phyloP scores from a whole-genome alignment of 2,113 vertebrate genomes.

The Seriola aureovittata region DNA sequence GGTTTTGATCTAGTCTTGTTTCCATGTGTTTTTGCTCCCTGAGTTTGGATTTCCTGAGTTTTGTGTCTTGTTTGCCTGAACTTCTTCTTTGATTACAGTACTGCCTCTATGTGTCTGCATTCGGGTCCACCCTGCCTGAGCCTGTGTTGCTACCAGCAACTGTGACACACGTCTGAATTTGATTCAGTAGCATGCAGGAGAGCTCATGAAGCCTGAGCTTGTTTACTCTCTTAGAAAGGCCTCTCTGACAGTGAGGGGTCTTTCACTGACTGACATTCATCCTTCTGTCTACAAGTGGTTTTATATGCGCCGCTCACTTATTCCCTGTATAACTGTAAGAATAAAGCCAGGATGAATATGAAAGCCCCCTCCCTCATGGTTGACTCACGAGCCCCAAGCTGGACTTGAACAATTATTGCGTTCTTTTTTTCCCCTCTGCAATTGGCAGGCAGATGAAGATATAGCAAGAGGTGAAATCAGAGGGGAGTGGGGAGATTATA shows the following conservation, averaged over 20 bases:
- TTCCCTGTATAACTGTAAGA: constrained; percentile 59
- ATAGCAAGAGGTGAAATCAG: no score
- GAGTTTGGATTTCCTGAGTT: no score
- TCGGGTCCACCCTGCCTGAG: no score
- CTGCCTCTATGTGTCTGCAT: no score
- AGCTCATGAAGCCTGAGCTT: constrained; percentile 22
- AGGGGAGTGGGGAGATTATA: not conserved
- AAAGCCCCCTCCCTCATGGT: constrained; percentile 46
- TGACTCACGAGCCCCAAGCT: constrained; percentile 42
- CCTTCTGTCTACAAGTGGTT: constrained; percentile 71
- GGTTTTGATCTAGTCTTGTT: no score
- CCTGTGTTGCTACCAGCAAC: no score
- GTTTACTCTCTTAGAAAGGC: constrained; percentile 53
- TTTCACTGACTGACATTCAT: constrained; percentile 69
- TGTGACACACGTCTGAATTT: not conserved
- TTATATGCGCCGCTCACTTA: constrained; percentile 52
- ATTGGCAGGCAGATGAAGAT: constrained; percentile 49
- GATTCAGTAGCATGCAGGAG: constrained; percentile 12
- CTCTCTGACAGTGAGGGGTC: constrained; percentile 41
- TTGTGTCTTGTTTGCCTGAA: no score
- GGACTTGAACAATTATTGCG: constrained; percentile 61
- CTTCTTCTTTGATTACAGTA: no score
- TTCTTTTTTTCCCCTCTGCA: constrained; percentile 20
- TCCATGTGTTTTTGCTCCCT: no score
- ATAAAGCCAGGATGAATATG: constrained; percentile 73